Percentiles rank a stretch among this genome's conserved stretches.
Evolutionary conservation across 2,888 invertebrate genomes (phyloP).

Genomic region (Strigamia crassipes): DNA sequence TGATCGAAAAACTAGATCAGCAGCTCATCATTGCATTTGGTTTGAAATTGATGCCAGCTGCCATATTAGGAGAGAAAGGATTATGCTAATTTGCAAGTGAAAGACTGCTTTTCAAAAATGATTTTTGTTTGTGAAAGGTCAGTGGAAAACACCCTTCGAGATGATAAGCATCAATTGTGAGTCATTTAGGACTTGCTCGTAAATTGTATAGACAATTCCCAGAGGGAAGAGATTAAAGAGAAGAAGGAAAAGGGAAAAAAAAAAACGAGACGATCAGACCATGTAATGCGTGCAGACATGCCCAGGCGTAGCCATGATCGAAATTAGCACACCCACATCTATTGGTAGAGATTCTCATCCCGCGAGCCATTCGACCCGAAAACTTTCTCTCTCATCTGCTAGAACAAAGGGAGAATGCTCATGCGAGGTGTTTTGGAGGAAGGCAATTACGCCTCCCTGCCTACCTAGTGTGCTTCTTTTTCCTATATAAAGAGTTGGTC

Average conservation of each 20-base stretch:
- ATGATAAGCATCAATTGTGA: slow-evolving; percentile 18
- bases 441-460: slow-evolving; percentile 23
- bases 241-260: neutral
- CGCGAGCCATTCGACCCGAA: slow-evolving; percentile 17
- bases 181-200: neutral
- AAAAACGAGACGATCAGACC: neutral
- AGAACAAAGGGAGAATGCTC: slow-evolving; percentile 18
- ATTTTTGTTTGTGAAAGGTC: neutral
- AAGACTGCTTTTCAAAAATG: neutral
- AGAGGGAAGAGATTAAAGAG: neutral
- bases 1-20: slow-evolving; percentile 5
- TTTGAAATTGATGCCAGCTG: neutral
- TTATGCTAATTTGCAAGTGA: neutral
- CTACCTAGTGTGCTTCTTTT: slow-evolving; percentile 15
- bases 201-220: slow-evolving; percentile 1
- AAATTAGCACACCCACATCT: slow-evolving; percentile 18
- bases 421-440: neutral
- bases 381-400: slow-evolving; percentile 8
- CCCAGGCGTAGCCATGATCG: slow-evolving; percentile 18
- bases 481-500: neutral
- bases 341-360: slow-evolving; percentile 16
- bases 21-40: slow-evolving; percentile 1
- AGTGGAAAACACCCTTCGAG: neutral
- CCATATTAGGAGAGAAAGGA: slow-evolving; percentile 12
- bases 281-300: slow-evolving; percentile 23